Evolutionary conservation across 2,113 vertebrate species (phyloP), one percentile per base, ranked within the genome.

Genomic region (Cyprinus carpio): DNA sequence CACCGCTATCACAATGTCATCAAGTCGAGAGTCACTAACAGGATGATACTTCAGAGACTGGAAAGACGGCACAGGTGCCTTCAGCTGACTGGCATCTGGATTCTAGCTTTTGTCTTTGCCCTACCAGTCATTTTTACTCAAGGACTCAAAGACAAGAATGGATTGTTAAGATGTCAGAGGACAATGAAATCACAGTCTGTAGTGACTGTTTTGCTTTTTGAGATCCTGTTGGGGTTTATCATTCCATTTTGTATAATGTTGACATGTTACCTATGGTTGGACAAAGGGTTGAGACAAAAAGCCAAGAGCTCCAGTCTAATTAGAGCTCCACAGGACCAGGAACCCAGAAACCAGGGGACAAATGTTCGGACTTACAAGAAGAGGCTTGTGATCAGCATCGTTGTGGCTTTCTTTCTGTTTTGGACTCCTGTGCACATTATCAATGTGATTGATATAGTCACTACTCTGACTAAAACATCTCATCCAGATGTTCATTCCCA

Each of bases 151-250:
- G 29, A 83, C 46, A 10, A 49, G 46, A 49, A 49, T 0, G 20
- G 75, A 6, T 12, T 25, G 5, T 25, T 79, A 0, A 62, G 83
- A 0, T 95, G 94, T 78, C 85, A 90, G 0, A 90, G 72, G 54
- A 82, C 0, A 18, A 93, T 92, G 29, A 37, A 75, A 23, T 91
- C 92, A 0, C 4, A 2, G 0, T 16, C 29, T n/a, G 87, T 91
- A 84, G 46, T 49, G 46, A 49, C 46, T 49, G 46, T 49, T 49
- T 49, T 49, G 3, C 46, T 49, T 84, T 80, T 93, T 67, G 93
- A 95, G 86, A 92, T 92, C 12, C 54, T 93, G 9, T 86, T 89
- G 74, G 94, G 92, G 11, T 95, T 94, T 60, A 43, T 91, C 23
- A 81, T 94, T 4, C 94, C 94, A 7, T 93, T 92, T 83, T 6